Evolutionary conservation across 1,140 invertebrate genomes (phyloP), one percentile per base, ranked within the genome.

Genomic region (Zaprionus capensis): DNA sequence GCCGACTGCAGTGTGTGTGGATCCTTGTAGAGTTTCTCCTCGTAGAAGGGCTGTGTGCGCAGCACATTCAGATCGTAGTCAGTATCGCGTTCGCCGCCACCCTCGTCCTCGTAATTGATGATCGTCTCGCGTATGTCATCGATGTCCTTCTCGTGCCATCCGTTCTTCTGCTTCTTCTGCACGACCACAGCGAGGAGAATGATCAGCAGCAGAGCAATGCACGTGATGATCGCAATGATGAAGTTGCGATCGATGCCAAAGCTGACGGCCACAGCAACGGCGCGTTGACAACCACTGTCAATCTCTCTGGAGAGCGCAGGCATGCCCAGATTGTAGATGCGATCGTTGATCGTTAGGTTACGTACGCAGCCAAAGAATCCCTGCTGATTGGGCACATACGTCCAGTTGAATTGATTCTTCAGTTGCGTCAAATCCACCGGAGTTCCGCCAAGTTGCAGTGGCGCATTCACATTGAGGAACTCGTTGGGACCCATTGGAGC

Each of bases 81-180:
- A 2, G 98, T 97, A 90, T 99, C 98, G 15, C 97, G 97, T 93
- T 99, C 98, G 79, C 98, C 98, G 86, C 97, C 98, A 41, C 98
- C 98, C 93, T 99, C 98, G 84, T 99, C 98, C 92, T 99, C 97
- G 90, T 99, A 99, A 83, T 97, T 97, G 72, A 99, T 99, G 74
- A 99, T 99, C 86, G 98, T 99, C 93, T 99, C 98, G 74, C 98
- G 94, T 38, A 99, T 98, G 92, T 99, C 98, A 91, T 99, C 98
- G 80, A 98, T 96, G 87, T 99, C 98, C 91, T 98, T 98, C 86
- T 95, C 95, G 36, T 97, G 96, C 80, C 96, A 95, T 69, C 98
- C 97, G 88, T 98, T 97, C 11, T 96, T 96, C 80, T 96, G 96
- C 36, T 96, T 94, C 74, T 96, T 95, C 82, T 98, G 97, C 0